Evolutionary conservation across 2,113 vertebrate species (phyloP).

Genomic region (Mandrillus leucophaeus): DNA sequence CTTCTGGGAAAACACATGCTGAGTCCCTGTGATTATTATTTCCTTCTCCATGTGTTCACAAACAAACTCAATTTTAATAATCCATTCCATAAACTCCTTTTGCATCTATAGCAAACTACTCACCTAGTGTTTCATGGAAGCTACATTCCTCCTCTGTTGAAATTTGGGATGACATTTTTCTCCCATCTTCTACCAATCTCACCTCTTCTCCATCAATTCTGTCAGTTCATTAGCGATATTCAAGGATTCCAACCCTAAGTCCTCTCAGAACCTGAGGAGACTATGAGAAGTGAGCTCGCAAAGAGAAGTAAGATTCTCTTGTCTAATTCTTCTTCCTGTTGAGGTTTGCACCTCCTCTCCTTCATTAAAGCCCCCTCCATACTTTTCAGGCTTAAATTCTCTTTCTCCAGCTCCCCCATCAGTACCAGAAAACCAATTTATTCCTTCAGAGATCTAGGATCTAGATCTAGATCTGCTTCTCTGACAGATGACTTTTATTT

Average conservation of each 20-base stretch:
- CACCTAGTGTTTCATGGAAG: neutral
- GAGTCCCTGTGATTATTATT: neutral
- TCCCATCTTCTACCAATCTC: neutral
- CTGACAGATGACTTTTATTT: neutral
- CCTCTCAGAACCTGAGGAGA: neutral
- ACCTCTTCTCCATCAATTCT: neutral
- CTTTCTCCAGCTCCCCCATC: neutral
- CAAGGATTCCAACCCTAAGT: neutral
- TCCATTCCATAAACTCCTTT: neutral
- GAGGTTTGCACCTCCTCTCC: fast-evolving
- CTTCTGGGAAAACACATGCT: neutral
- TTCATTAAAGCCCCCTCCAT: neutral
- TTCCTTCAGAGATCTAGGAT: neutral
- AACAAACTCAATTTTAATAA: neutral
- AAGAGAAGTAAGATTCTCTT: neutral
- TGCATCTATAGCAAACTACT: neutral
- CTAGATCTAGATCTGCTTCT: neutral
- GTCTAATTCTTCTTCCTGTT: neutral
- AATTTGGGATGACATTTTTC: neutral
- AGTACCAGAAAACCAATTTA: neutral
- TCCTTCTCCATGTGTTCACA: neutral
- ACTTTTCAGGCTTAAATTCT: neutral
- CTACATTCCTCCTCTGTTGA: neutral
- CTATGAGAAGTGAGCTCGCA: fast-evolving
- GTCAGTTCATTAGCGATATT: neutral